A percentile compares a stretch with the other conserved stretches of the same genome.
Conservation (phyloP, 1,140 invertebrate genomes). For the Spodoptera frugiperda region DNA sequence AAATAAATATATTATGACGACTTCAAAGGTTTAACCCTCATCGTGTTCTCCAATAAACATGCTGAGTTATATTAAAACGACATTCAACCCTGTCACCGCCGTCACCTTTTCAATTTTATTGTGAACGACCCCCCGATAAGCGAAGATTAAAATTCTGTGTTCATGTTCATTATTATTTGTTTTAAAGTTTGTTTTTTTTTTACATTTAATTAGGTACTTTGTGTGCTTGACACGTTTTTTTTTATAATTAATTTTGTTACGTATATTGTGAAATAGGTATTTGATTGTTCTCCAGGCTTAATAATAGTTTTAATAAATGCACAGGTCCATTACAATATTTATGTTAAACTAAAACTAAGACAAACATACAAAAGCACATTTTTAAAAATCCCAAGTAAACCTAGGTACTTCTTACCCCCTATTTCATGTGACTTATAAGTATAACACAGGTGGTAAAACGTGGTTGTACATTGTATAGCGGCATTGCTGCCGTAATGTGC, state of each 20-base stretch:
- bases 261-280: no score
- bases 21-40: conserved; percentile 7
- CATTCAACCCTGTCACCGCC: conserved; percentile 21
- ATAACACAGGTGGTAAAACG: no score
- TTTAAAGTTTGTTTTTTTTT: neutral
- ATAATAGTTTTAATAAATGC: no score
- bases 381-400: no score
- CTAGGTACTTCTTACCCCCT: no score
- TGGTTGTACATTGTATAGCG: no score
- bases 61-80: conserved; percentile 30
- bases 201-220: neutral
- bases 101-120: conserved; percentile 25
- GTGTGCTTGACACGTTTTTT: neutral
- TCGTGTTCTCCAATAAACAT: conserved; percentile 25
- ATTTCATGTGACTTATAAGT: no score
- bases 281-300: no score
- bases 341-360: no score
- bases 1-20: conserved; percentile 14
- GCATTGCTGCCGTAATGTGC: no score
- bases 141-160: neutral
- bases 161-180: neutral
- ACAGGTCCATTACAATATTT: no score
- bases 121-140: neutral
- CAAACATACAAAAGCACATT: no score
- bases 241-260: neutral